Conservation (phyloP, 2,888 invertebrate species). For the Bombylius major region DNA sequence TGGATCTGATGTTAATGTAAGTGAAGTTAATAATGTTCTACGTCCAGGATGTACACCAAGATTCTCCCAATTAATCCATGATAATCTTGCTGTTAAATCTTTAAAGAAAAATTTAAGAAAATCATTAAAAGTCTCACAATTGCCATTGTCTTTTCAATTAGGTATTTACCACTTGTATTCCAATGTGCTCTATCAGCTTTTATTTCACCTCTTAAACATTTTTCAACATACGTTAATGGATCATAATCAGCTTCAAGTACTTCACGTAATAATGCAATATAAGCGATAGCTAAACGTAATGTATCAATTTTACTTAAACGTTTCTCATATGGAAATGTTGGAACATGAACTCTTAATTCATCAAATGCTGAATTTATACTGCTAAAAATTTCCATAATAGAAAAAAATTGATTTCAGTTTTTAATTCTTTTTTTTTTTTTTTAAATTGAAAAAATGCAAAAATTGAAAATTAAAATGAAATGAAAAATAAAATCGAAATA, state of each 20-base stretch:
- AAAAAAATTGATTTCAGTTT: slow-evolving; percentile 4
- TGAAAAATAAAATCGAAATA: slow-evolving; percentile 21
- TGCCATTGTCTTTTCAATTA: neutral
- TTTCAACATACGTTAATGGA: slow-evolving; percentile 86
- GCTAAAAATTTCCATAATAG: slow-evolving; percentile 46
- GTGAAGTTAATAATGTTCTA: slow-evolving; percentile 66
- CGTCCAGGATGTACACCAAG: slow-evolving; percentile 86
- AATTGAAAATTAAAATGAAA: no score
- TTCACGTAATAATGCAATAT: slow-evolving; percentile 86
- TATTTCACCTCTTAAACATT: slow-evolving; percentile 79
- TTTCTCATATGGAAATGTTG: slow-evolving; percentile 98
- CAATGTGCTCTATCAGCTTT: slow-evolving; percentile 81
- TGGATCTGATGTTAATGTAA: slow-evolving; percentile 64
- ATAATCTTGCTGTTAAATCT: slow-evolving; percentile 93
- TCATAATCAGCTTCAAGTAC: slow-evolving; percentile 80
- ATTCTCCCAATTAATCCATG: slow-evolving; percentile 99
- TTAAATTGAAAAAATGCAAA: neutral
- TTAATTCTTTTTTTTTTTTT: neutral
- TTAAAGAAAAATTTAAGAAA: slow-evolving; percentile 19
- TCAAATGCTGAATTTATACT: slow-evolving; percentile 99
- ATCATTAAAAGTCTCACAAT: neutral
- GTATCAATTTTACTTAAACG: slow-evolving; percentile 98
- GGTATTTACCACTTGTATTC: slow-evolving; percentile 80
- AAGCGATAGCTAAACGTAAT: slow-evolving; percentile 88
- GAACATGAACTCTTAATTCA: slow-evolving; percentile 92